Evolutionary conservation across 2,797 vertebrate genomes (phyloP).

Genomic region (Geotrypetes seraphini): DNA sequence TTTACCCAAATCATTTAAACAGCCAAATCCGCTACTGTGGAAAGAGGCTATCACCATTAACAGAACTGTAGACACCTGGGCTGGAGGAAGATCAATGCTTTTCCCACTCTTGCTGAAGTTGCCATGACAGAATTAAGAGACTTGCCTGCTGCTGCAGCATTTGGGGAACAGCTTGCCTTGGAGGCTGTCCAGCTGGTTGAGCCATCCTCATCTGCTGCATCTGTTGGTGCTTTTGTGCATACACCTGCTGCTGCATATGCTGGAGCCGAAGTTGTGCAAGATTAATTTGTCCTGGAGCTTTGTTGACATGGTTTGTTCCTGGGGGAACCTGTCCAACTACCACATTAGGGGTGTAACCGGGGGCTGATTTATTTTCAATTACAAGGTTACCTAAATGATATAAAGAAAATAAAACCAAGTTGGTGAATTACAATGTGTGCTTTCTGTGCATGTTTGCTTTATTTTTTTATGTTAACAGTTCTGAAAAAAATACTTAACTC

Average conservation of each 20-base stretch:
- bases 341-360: constrained; percentile 73
- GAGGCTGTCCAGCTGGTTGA: constrained; percentile 63
- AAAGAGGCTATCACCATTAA: no score
- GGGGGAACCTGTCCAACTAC: constrained; percentile 79
- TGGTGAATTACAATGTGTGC: neutral
- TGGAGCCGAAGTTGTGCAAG: constrained; percentile 91
- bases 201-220: constrained; percentile 67
- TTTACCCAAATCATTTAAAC: no score
- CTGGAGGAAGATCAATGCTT: no score
- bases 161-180: constrained; percentile 64
- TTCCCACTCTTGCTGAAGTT: no score
- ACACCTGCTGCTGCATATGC: constrained; percentile 91
- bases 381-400: constrained; percentile 80
- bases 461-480: no score
- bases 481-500: no score
- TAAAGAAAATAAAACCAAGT: constrained; percentile 1
- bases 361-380: constrained; percentile 82
- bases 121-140: no score
- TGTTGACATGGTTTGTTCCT: constrained; percentile 70
- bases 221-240: constrained; percentile 81
- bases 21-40: no score
- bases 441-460: no score
- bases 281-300: constrained; percentile 89
- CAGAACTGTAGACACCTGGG: no score
- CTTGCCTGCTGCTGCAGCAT: constrained; percentile 88